Evolutionary conservation across 2,113 vertebrate species (phyloP), one percentile per base, ranked within the genome.

Genomic region (Penelope pileata): DNA sequence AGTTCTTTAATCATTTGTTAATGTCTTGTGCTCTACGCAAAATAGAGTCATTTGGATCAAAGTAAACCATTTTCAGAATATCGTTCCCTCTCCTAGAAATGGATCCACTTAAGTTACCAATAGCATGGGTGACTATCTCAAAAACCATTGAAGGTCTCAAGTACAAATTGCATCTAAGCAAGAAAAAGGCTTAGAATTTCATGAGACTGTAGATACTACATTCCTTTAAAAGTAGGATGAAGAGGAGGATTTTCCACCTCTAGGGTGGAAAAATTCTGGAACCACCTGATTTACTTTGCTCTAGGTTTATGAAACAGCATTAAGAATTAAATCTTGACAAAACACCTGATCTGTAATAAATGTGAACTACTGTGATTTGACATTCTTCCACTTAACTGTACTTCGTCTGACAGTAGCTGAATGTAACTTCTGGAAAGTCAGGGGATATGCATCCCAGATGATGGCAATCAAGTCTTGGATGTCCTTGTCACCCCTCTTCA

Each of bases 341-440:
- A 89, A 90, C 79, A 93, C 58, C 77, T 77, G 80, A 58, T 93
- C 64, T 87, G 69, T 93, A 91, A 93, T 73, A 86, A 91, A 85
- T 90, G 86, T 95, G 72, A 94, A 96, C 75, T 92, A 26, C 84
- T 82, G 83, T 73, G 50, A 69, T 90, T 84, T 88, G 91, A 76
- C 66, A 84, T 90, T 93, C 93, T 93, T 93, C 78, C 51, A 45
- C 66, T 84, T 88, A 91, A 64, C 85, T 94, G 86, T 85, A 88
- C 24, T 13, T 96, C 94, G 92, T 96, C 86, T 97, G 97, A 96
- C 88, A 88, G 96, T 97, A 95, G 73, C 95, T 91, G 86, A 97
- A 96, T 97, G 97, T 97, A 97, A 96, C 81, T 95, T 90, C 90
- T 91, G 92, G 93, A 81, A 97, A 88, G 77, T 94, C 90, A 77